Conservation (phyloP, 1,140 invertebrate genomes). For the Metopolophium dirhodum region DNA sequence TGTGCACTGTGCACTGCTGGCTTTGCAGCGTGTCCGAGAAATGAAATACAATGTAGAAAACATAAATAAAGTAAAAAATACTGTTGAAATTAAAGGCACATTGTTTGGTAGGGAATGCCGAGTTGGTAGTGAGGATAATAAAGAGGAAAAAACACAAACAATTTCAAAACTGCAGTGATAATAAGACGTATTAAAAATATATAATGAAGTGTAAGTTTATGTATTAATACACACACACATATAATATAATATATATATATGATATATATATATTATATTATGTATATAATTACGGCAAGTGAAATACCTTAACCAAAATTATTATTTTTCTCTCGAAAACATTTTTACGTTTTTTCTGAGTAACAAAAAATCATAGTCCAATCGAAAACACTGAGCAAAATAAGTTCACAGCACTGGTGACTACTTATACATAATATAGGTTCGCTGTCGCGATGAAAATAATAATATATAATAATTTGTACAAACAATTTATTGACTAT, state of each 20-base stretch:
- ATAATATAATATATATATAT: no score
- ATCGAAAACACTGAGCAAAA: not conserved
- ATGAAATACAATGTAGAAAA: not conserved
- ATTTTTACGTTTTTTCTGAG: not conserved
- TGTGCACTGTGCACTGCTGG: not conserved
- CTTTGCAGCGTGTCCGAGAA: not conserved
- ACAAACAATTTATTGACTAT: not conserved
- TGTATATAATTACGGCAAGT: no score
- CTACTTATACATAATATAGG: no score
- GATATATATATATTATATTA: no score
- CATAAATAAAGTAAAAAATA: slow-evolving; percentile 13
- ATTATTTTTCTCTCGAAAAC: not conserved
- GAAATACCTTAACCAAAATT: not conserved
- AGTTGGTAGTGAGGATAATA: not conserved
- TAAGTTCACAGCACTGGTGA: no score
- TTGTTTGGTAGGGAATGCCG: not conserved
- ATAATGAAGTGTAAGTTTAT: not conserved
- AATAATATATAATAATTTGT: not conserved
- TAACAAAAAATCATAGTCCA: not conserved
- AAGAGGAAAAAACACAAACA: not conserved
- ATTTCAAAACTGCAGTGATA: not conserved
- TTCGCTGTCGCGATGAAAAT: no score
- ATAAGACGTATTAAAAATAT: not conserved
- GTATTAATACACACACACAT: no score
- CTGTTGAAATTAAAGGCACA: slow-evolving; percentile 5